Conservation (phyloP, 2,113 vertebrate genomes). For the Etheostoma spectabile region DNA sequence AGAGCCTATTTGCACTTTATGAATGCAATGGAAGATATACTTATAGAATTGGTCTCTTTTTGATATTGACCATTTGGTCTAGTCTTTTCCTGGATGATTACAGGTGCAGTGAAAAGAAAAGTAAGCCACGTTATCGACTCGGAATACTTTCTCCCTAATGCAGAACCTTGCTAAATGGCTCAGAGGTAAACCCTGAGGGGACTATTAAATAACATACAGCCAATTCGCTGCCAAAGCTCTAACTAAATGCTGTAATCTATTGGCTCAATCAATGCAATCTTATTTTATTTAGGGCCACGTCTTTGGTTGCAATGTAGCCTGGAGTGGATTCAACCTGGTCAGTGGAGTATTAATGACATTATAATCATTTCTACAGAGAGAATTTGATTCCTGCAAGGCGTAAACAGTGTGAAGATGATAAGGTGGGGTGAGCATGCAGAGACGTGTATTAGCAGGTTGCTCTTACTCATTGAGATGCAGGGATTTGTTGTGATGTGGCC, state of each 20-base stretch:
- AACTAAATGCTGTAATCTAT: conserved; percentile 60
- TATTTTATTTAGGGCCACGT: conserved; percentile 50
- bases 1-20: background rate
- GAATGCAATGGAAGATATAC: background rate
- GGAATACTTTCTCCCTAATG: conserved; percentile 20
- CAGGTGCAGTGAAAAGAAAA: conserved; percentile 31
- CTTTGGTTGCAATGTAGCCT: conserved; percentile 12
- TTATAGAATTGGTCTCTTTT: background rate
- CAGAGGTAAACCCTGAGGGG: conserved; percentile 37
- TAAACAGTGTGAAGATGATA: conserved; percentile 27
- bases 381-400: conserved; percentile 21
- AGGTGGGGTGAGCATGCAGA: background rate
- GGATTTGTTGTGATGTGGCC: conserved; percentile 61
- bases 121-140: conserved; percentile 6
- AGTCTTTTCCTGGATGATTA: background rate
- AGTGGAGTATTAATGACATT: conserved; percentile 60
- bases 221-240: conserved; percentile 37
- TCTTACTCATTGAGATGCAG: background rate
- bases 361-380: conserved; percentile 52
- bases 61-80: background rate
- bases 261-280: conserved; percentile 62
- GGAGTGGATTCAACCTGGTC: conserved; percentile 39
- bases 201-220: conserved; percentile 55
- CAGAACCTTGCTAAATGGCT: conserved; percentile 53
- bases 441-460: background rate